Evolutionary conservation across 2,113 vertebrate genomes (phyloP).

Genomic region (Scatophagus argus): DNA sequence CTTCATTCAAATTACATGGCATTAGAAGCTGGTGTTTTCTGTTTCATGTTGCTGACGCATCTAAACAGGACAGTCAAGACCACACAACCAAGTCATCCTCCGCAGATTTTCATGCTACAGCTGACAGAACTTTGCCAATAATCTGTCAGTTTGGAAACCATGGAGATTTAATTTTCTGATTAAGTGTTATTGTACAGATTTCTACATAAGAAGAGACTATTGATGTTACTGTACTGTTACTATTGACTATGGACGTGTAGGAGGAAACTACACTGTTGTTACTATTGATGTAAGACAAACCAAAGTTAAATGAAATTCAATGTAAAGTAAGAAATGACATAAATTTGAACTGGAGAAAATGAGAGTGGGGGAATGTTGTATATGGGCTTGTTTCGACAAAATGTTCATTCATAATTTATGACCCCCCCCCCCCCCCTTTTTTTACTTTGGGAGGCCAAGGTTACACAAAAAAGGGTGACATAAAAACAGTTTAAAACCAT

Average conservation of each 20-base stretch:
- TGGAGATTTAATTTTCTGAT: conserved; percentile 26
- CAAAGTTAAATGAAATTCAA: not conserved
- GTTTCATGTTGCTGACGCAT: not conserved
- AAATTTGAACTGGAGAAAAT: not conserved
- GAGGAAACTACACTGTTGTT: too few species aligned
- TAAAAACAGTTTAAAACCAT: not conserved
- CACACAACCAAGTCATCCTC: not conserved
- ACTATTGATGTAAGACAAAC: not conserved
- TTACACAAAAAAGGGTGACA: not conserved
- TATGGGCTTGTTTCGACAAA: not conserved
- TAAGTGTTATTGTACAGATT: not conserved
- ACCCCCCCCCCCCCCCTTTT: rapidly evolving
- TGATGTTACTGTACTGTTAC: too few species aligned
- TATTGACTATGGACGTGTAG: too few species aligned
- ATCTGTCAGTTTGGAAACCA: not conserved
- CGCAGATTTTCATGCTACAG: not conserved
- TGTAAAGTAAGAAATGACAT: not conserved
- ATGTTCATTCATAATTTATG: conserved; percentile 10
- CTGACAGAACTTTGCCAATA: not conserved
- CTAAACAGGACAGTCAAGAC: not conserved
- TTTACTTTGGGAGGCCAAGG: not conserved
- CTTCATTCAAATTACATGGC: not conserved
- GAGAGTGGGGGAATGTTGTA: not conserved
- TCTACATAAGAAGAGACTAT: not conserved
- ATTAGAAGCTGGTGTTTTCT: not conserved